A percentile compares a stretch with the other conserved stretches of the same genome.
Conservation (phyloP, 2,797 vertebrate species). For the Zalophus californianus region DNA sequence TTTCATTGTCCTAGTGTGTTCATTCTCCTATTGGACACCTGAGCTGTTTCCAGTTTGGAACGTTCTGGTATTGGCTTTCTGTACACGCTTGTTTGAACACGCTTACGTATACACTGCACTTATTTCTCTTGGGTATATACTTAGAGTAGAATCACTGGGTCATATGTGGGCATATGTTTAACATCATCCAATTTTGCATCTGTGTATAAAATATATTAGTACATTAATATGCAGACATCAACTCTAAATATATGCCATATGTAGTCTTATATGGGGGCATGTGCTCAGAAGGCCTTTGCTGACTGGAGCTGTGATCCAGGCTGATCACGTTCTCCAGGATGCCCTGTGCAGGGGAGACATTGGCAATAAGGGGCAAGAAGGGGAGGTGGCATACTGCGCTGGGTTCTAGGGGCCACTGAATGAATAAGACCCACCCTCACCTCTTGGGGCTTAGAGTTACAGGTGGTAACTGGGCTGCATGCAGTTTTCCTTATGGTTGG, state of each 20-base stretch:
- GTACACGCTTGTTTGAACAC: background rate
- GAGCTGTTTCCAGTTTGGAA: background rate
- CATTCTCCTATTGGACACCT: background rate
- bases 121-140: background rate
- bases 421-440: background rate
- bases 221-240: too few species aligned
- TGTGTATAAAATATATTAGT: background rate
- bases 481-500: background rate
- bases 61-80: background rate
- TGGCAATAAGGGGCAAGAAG: background rate
- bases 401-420: background rate
- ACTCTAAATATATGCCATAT: background rate
- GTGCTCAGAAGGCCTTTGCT: too few species aligned
- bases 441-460: background rate
- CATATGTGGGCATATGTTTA: background rate
- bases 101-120: background rate
- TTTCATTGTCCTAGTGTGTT: background rate
- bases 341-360: background rate
- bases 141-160: background rate
- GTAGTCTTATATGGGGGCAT: too few species aligned
- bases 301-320: background rate
- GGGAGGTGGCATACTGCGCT: fast-evolving
- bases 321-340: background rate
- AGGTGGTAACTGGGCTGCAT: background rate
- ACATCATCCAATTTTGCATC: background rate